Evolutionary conservation across 92 coral and sea anemone species (phyloP).

Genomic region (Scolanthus callimorphus): DNA sequence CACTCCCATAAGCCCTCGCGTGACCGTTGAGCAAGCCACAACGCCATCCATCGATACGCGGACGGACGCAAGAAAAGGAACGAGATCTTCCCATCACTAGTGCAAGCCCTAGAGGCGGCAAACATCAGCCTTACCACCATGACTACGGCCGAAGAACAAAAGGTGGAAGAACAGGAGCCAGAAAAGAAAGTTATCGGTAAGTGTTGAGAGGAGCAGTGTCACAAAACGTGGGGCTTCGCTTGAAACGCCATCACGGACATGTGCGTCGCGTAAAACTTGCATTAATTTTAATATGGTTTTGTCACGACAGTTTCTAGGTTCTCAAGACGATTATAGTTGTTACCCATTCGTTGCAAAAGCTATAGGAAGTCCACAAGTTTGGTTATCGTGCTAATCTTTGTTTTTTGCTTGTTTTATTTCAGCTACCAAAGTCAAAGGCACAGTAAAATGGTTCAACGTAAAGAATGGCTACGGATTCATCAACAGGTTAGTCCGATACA

Average conservation of each 20-base stretch:
- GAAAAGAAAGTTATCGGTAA: slow-evolving; percentile 80
- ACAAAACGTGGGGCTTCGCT: background rate
- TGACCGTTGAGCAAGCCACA: slow-evolving; percentile 60
- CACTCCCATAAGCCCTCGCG: slow-evolving; percentile 81
- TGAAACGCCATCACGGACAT: slow-evolving; percentile 80
- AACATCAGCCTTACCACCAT: slow-evolving; percentile 72
- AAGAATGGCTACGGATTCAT: slow-evolving; percentile 97
- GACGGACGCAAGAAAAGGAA: slow-evolving; percentile 57
- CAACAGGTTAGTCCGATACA: slow-evolving; percentile 70
- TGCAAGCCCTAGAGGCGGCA: slow-evolving; percentile 95
- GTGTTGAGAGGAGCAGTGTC: slow-evolving; percentile 32
- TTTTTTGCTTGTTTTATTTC: slow-evolving; percentile 8
- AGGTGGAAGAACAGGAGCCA: slow-evolving; percentile 78
- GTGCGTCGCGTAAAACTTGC: slow-evolving; percentile 78
- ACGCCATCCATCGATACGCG: slow-evolving; percentile 94
- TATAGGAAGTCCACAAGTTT: background rate
- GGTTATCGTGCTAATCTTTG: background rate
- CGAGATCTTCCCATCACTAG: slow-evolving; percentile 81
- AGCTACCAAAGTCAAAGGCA: slow-evolving; percentile 94
- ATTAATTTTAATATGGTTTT: slow-evolving; percentile 78
- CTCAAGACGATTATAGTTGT: background rate
- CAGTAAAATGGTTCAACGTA: slow-evolving; percentile 98
- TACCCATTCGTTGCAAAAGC: slow-evolving; percentile 2
- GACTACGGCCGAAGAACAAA: slow-evolving; percentile 85
- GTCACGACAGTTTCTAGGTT: slow-evolving; percentile 82